Base-by-base conservation (phyloP, 2,113 vertebrate species). In the Ovibos moschatus region DNA sequence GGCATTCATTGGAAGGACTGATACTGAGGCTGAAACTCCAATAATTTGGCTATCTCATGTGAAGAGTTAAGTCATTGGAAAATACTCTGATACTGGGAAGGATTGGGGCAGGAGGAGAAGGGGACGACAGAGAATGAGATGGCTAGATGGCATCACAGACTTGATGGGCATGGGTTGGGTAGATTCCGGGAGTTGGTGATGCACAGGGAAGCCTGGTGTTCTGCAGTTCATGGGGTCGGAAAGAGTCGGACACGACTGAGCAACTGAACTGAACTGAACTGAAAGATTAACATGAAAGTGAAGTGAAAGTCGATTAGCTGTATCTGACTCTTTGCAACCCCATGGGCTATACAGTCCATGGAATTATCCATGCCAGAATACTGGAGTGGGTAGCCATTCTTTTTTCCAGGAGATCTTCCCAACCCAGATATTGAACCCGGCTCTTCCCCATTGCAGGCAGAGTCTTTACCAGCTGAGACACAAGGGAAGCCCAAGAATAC, bases 161-260 rank as follows among this genome's bases (percentile, higher is more conserved):
- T 28, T 5, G 0, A 28, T 28, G 58, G 27, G 13, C 27, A 13
- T 60, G 12, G 5, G 27, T 60, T 60, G 12, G 12, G 27, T 60
- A 28, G 5, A 1, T 5, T 60, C 58, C 1, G 0, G 11, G 27
- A 28, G 11, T 13, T 60, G 58, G 0, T 60, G 27, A 60, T 60
- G 27, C 27, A 60, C 58, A 28, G 58, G 58, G 58, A 60, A 0
- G 58, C 58, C 58, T 60, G 27, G 27, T 0, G 0, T 58, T 2
- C 57, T 58, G 25, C 25, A 0, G 2, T 6, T 60, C 5, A 60
- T 2, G 11, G 11, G 58, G 58, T 28, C 0, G 0, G 27, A 60
- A 27, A 12, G 11, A 28, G 58, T 60, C 0, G 1, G 5, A 28
- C 58, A 13, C 2, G 5, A 60, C 58, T 60, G 5, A 60, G 27